Conservation (phyloP, 2,113 vertebrate species). For the Romanogobio albipinnatus region DNA sequence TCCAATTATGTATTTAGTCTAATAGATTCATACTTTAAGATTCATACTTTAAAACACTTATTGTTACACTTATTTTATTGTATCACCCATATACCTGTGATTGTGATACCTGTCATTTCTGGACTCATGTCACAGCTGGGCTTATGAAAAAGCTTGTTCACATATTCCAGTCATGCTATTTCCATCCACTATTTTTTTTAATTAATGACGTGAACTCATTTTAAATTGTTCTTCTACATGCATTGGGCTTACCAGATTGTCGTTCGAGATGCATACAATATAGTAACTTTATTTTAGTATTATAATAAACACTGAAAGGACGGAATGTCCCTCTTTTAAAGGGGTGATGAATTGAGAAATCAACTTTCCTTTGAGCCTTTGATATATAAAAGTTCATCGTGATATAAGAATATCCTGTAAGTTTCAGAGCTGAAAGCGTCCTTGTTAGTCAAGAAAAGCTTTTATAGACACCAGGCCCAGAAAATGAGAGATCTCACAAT, state of each 20-base stretch:
- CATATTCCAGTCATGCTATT: slow-evolving; percentile 34
- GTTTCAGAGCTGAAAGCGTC: no score
- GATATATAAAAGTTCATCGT: no score
- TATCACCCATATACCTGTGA: not conserved
- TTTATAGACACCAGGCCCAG: no score
- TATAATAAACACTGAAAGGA: not conserved
- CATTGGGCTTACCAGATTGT: slow-evolving; percentile 45
- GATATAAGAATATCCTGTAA: no score
- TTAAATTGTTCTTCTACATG: slow-evolving; percentile 63
- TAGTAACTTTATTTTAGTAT: no score
- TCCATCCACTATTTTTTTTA: slow-evolving; percentile 67
- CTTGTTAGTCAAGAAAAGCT: no score
- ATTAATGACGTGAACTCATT: slow-evolving; percentile 63
- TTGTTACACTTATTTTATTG: not conserved
- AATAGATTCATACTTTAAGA: not conserved
- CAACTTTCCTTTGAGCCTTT: no score
- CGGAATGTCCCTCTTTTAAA: slow-evolving; percentile 10
- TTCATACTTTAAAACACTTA: no score
- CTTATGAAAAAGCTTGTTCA: slow-evolving; percentile 2
- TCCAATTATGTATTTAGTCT: not conserved
- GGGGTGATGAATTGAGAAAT: no score
- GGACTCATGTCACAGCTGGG: not conserved
- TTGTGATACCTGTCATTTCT: not conserved
- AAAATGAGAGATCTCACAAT: no score
- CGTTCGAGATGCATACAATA: slow-evolving; percentile 44